These are phyloP conservation scores for Athene cunicularia DNA, from an alignment of 2,113 vertebrate species.

Conservation along the genomic window DNA sequence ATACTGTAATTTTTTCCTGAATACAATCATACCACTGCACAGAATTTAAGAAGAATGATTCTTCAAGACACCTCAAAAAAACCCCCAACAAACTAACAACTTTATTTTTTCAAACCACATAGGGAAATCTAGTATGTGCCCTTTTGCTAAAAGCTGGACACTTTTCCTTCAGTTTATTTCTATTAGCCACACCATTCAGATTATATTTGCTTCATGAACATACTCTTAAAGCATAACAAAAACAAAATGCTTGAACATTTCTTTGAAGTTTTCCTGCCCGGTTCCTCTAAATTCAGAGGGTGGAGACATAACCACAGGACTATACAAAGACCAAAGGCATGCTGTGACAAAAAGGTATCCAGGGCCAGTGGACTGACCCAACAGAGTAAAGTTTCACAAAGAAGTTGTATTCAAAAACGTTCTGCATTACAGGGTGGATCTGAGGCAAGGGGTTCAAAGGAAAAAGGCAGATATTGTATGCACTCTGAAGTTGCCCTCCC, in stretches of 20 bases:
- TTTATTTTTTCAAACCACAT: neutral
- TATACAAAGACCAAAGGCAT: conserved; percentile 47
- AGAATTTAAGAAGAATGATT: neutral
- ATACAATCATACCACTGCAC: neutral
- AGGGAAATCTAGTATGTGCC: neutral
- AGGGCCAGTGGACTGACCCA: conserved; percentile 62
- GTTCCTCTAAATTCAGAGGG: conserved; percentile 60
- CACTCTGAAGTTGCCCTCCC: conserved; percentile 52
- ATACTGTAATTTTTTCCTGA: neutral
- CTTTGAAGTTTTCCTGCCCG: conserved; percentile 57
- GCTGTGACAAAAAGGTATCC: conserved; percentile 60
- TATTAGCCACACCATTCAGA: conserved; percentile 2
- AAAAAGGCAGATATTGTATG: conserved; percentile 46
- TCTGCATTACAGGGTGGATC: conserved; percentile 60
- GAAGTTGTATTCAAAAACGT: conserved; percentile 42
- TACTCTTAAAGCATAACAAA: neutral
- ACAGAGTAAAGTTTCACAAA: conserved; percentile 58
- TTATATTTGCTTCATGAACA: neutral
- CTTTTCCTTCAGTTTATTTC: neutral
- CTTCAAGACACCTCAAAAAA: neutral
- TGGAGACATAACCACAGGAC: conserved; percentile 58
- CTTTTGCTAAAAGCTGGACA: neutral
- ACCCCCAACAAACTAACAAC: neutral
- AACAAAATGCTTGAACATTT: conserved; percentile 21
- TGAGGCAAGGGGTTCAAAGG: conserved; percentile 53